A percentile compares a stretch with the other conserved stretches of the same genome.
These are phyloP conservation scores for Macquaria ambigua DNA, from an alignment of 2,113 vertebrate species.

Conservation along the genomic window DNA sequence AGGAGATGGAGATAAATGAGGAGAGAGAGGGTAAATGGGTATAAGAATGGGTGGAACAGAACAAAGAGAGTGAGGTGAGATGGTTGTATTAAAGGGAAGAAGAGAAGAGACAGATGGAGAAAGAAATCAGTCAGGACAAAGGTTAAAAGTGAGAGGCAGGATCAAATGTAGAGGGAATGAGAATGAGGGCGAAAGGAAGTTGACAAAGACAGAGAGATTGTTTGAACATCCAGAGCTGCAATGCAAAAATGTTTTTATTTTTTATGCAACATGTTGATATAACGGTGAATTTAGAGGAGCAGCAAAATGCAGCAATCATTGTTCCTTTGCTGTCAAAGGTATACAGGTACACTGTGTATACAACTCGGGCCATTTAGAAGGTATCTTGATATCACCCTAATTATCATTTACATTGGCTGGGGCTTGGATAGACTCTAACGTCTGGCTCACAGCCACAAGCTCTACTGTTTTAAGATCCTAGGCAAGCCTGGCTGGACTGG, in stretches of 20 bases:
- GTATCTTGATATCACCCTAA: conserved; percentile 51
- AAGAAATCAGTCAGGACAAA: conserved; percentile 32
- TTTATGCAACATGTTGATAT: conserved; percentile 1
- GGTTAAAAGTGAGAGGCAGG: conserved; percentile 18
- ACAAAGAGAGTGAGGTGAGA: conserved; percentile 36
- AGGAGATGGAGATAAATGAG: conserved; percentile 34
- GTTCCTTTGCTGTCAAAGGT: conserved; percentile 16
- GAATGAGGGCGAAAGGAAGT: not conserved
- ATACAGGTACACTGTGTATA: conserved; percentile 21
- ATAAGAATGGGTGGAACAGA: conserved; percentile 31
- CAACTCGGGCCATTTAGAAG: conserved; percentile 27
- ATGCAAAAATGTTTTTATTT: not conserved
- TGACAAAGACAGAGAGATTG: not conserved
- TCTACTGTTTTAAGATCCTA: conserved; percentile 55
- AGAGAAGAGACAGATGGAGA: conserved; percentile 4
- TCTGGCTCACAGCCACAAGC: conserved; percentile 64
- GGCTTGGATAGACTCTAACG: conserved; percentile 21
- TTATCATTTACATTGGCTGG: conserved; percentile 67
- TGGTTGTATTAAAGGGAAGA: conserved; percentile 30
- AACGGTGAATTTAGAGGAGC: not conserved
- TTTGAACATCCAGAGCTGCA: conserved; percentile 12
- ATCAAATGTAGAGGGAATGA: conserved; percentile 17
- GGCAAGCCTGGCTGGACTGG: conserved; percentile 26
- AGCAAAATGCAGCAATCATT: conserved; percentile 27
- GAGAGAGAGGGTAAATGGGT: conserved; percentile 21